Percentiles rank a stretch among this genome's conserved stretches.
These are phyloP conservation scores for Rhyzopertha dominica DNA, from an alignment of 1,140 invertebrate species.

Conservation along the genomic window DNA sequence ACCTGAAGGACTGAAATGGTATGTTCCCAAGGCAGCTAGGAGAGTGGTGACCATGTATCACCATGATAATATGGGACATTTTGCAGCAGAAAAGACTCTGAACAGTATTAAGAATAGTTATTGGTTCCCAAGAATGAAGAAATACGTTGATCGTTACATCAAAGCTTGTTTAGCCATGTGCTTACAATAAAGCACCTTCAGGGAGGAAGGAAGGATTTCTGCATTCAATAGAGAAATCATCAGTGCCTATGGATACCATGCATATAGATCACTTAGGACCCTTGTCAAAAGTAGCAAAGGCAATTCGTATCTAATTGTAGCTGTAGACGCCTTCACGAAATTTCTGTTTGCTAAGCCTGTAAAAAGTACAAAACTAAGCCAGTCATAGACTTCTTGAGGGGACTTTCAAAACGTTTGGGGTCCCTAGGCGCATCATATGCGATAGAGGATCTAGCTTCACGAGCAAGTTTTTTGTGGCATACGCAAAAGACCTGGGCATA, in stretches of 20 bases:
- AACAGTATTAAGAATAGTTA: not conserved
- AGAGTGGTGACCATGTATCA: not conserved
- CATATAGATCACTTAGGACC: slow-evolving; percentile 34
- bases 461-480: too few species aligned
- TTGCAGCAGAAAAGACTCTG: slow-evolving; percentile 22
- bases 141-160: not conserved
- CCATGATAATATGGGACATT: slow-evolving; percentile 17
- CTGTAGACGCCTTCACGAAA: slow-evolving; percentile 21
- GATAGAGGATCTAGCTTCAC: too few species aligned
- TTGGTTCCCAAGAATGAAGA: slow-evolving; percentile 7
- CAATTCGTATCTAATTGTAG: slow-evolving; percentile 19
- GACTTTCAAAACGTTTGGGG: slow-evolving; percentile 16
- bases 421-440: too few species aligned
- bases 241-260: slow-evolving; percentile 23
- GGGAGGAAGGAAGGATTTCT: slow-evolving; percentile 29
- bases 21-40: slow-evolving; percentile 9
- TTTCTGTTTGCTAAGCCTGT: slow-evolving; percentile 12
- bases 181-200: slow-evolving; percentile 5
- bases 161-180: not conserved
- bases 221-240: slow-evolving; percentile 30
- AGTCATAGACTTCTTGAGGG: slow-evolving; percentile 14
- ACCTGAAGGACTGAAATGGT: not conserved
- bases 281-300: slow-evolving; percentile 23
- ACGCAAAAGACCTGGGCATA: too few species aligned
- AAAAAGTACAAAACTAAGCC: slow-evolving; percentile 17